A percentile compares a stretch with the other conserved stretches of the same genome.
Conservation (phyloP, 2,797 vertebrate species). For the Anabacerthia variegaticeps region DNA sequence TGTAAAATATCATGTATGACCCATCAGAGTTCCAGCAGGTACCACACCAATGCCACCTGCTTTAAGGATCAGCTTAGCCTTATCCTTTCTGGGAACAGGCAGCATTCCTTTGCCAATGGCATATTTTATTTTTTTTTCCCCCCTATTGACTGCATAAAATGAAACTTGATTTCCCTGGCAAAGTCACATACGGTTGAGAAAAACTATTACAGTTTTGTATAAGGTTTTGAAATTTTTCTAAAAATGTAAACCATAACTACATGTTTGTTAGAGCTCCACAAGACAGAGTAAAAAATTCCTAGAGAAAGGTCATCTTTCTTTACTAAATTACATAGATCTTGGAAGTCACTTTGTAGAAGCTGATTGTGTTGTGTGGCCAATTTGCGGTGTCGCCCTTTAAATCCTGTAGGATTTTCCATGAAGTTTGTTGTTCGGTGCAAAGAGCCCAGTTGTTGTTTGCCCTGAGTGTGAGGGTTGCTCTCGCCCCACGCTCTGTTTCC, state of each 20-base stretch:
- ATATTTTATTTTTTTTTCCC: neutral
- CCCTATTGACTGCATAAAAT: neutral
- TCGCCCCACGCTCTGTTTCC: neutral
- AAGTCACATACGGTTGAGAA: neutral
- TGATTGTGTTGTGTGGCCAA: neutral
- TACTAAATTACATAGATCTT: neutral
- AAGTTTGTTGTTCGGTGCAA: neutral
- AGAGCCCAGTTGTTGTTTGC: neutral
- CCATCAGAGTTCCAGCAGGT: neutral
- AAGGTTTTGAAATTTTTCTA: neutral
- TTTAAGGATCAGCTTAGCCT: neutral
- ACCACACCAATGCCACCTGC: accelerated
- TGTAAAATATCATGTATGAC: accelerated
- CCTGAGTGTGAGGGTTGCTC: neutral
- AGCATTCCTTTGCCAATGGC: neutral
- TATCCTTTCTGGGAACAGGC: neutral
- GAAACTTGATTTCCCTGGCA: neutral
- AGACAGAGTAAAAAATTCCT: neutral
- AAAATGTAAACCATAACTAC: neutral
- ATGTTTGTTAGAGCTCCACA: neutral
- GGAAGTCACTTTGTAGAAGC: neutral
- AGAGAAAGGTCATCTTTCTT: neutral
- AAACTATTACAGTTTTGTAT: neutral
- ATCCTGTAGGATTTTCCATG: neutral
- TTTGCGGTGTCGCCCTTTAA: neutral